phyloP scores from a whole-genome alignment of 2,888 invertebrate genomes.

The Drosophila putrida region DNA sequence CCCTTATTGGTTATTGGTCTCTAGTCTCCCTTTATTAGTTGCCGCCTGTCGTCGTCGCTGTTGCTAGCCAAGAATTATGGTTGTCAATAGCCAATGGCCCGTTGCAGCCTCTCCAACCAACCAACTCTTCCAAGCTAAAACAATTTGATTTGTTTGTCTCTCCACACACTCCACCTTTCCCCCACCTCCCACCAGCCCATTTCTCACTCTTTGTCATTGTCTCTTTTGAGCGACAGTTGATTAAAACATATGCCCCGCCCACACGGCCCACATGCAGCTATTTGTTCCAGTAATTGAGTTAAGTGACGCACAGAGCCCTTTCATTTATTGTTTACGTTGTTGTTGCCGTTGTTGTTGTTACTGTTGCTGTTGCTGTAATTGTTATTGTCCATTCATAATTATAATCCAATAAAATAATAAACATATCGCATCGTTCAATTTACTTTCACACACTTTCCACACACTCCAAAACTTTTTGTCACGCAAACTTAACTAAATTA shows the following conservation, averaged over 20 bases:
- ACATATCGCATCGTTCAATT: slow-evolving; percentile 77
- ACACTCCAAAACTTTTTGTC: slow-evolving; percentile 58
- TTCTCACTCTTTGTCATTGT: background rate
- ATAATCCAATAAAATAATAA: slow-evolving; percentile 81
- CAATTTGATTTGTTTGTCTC: slow-evolving; percentile 68
- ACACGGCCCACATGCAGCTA: slow-evolving; percentile 24
- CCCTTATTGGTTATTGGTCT: slow-evolving; percentile 55
- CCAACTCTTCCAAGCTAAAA: slow-evolving; percentile 46
- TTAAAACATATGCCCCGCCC: slow-evolving; percentile 51
- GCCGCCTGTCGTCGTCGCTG: slow-evolving; percentile 56
- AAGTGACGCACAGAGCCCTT: slow-evolving; percentile 59
- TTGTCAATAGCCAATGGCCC: slow-evolving; percentile 59
- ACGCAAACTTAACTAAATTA: slow-evolving; percentile 80
- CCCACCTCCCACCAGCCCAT: background rate
- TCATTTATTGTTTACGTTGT: slow-evolving; percentile 20
- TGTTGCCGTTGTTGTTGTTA: slow-evolving; percentile 1
- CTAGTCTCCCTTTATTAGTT: slow-evolving; percentile 59
- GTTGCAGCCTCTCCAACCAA: slow-evolving; percentile 39
- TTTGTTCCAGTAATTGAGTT: slow-evolving; percentile 68
- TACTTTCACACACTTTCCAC: slow-evolving; percentile 68
- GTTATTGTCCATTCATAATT: slow-evolving; percentile 67
- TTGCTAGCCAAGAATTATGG: slow-evolving; percentile 65
- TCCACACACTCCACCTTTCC: no score
- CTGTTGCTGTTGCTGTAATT: slow-evolving; percentile 19
- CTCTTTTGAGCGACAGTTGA: slow-evolving; percentile 34